Conservation (phyloP, 2,113 vertebrate species). For the Lophotis ruficrista region DNA sequence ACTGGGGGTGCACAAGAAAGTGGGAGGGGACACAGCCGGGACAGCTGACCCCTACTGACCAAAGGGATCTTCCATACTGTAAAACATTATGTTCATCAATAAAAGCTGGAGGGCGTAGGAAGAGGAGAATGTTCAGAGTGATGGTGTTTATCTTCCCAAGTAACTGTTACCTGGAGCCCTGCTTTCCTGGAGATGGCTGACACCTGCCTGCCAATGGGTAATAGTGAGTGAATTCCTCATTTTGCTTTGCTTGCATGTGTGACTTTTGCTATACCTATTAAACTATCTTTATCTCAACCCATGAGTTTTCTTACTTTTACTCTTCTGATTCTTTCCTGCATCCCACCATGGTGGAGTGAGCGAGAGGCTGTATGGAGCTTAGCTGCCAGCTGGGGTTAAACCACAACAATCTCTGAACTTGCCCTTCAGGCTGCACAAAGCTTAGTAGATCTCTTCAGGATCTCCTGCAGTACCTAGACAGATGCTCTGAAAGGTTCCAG, state of each 20-base stretch:
- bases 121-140: accelerated
- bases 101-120: not conserved
- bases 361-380: no score
- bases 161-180: not conserved
- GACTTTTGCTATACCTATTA: no score
- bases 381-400: no score
- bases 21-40: no score
- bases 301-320: no score
- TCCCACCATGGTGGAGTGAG: no score
- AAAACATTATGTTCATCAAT: no score
- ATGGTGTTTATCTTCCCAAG: accelerated
- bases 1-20: no score
- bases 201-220: not conserved
- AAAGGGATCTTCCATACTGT: not conserved
- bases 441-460: not conserved
- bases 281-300: no score
- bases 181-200: not conserved
- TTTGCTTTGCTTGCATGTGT: no score
- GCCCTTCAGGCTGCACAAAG: not conserved
- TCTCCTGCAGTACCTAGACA: not conserved
- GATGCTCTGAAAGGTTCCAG: not conserved
- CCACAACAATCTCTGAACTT: not conserved
- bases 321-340: no score
- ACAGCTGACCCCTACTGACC: not conserved
- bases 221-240: no score